Evolutionary conservation across 23 tunicate species (phyloP).

Genomic region (Ascidia mentula): DNA sequence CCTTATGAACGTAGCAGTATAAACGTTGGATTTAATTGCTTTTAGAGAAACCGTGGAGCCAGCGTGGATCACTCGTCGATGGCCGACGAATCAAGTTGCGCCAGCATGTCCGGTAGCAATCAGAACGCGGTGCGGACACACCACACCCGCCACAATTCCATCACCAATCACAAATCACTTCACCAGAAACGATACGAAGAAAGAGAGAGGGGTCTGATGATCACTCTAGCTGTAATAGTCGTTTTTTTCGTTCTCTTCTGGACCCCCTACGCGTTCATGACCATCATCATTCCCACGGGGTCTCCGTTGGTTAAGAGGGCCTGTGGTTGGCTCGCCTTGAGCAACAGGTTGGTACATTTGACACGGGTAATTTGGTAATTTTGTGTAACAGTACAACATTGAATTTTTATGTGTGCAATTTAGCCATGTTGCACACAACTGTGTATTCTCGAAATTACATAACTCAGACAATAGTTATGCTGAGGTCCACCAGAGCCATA

Average conservation of each 20-base stretch:
- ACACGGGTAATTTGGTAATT: too few relatives aligned
- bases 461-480: too few relatives aligned
- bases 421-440: too few relatives aligned
- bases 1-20: background rate
- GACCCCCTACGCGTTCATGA: slow-evolving; percentile 63
- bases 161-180: slow-evolving; percentile 40
- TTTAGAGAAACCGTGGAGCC: background rate
- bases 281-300: background rate
- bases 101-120: background rate
- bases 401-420: too few relatives aligned
- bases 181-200: slow-evolving; percentile 35
- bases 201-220: slow-evolving; percentile 38
- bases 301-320: slow-evolving; percentile 41
- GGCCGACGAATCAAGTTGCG: slow-evolving; percentile 17
- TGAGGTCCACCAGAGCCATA: too few relatives aligned
- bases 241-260: slow-evolving; percentile 55
- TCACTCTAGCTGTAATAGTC: slow-evolving; percentile 38
- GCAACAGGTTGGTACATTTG: slow-evolving; percentile 56
- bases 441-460: too few relatives aligned
- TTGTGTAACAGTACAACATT: too few relatives aligned
- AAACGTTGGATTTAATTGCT: background rate
- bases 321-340: slow-evolving; percentile 74
- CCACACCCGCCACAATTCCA: slow-evolving; percentile 52
- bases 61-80: background rate
- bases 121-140: slow-evolving; percentile 29